Evolutionary conservation across 2,797 vertebrate genomes (phyloP), one percentile per base, ranked within the genome.

Genomic region (Lutjanus campechanus): DNA sequence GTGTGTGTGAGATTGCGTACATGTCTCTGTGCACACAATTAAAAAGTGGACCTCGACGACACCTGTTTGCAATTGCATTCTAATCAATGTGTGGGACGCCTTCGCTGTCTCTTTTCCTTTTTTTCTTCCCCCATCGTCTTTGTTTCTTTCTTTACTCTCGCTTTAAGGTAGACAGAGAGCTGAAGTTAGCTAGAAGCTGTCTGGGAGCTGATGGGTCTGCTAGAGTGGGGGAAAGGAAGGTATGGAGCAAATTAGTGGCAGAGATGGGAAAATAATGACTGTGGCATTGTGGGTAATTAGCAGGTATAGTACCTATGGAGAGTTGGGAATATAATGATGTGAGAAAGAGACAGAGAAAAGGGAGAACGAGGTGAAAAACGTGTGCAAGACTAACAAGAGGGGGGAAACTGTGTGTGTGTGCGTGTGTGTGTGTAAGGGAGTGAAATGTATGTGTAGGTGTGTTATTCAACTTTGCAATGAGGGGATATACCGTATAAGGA

Each of bases 211-310:
- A 93, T 88, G 90, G 88, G 71, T 90, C 85, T 70, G 84, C 86
- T 79, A 76, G 82, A 88, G 86, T 76, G 63, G 82, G 80, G 83
- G 81, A 73, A 79, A 76, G 76, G 79, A 86, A 92, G 88, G 87
- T 92, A 92, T 89, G 85, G 87, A 88, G 92, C 88, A 93, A 94
- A 93, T 93, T 93, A 94, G 91, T 74, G 3, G 84, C 83, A 89
- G 86, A 93, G 91, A 94, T 93, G 91, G 90, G 89, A 91, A 93
- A 93, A 93, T 92, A 93, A 93, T 93, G 89, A 94, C 90, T 91
- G 86, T 90, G 87, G 92, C 89, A 92, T 93, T 92, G 91, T 93
- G 87, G 92, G 93, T 93, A 94, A 94, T 95, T 94, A 94, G 91
- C 90, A 93, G 92, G 89, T 94, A 91, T 86, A 89, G 92, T 86